Evolutionary conservation across 2,113 vertebrate genomes (phyloP).

Genomic region (Lamprotornis superbus): DNA sequence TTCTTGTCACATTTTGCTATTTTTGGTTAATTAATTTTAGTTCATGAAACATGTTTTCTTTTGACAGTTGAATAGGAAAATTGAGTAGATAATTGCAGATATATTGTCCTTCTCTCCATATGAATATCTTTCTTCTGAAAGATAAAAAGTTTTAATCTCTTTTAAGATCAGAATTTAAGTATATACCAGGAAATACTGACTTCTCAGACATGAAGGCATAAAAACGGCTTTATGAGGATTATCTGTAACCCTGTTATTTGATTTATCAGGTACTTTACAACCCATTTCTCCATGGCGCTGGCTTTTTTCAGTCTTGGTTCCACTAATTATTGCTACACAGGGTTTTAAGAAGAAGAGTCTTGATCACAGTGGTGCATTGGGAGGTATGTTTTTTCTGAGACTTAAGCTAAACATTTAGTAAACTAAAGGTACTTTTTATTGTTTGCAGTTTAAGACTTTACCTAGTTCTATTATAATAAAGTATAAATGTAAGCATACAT

Average conservation of each 20-base stretch:
- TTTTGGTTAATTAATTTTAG: neutral
- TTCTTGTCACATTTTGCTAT: neutral
- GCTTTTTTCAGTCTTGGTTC: slow-evolving; percentile 89
- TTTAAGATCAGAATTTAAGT: neutral
- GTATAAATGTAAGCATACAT: neutral
- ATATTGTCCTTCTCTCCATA: neutral
- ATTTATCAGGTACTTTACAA: slow-evolving; percentile 78
- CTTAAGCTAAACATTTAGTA: neutral
- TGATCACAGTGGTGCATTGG: slow-evolving; percentile 85
- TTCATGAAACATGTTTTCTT: neutral
- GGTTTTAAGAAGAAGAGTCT: slow-evolving; percentile 88
- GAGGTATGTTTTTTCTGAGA: slow-evolving; percentile 76
- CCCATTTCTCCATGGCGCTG: slow-evolving; percentile 96
- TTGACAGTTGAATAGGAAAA: neutral
- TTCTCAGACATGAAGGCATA: neutral
- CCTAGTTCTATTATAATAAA: neutral
- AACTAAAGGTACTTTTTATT: neutral
- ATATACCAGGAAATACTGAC: neutral
- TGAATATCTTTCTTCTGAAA: neutral
- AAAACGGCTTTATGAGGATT: neutral
- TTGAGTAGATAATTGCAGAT: neutral
- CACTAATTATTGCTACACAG: slow-evolving; percentile 77
- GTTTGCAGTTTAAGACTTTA: neutral
- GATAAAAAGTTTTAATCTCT: neutral
- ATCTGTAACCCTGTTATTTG: neutral